Evolutionary conservation across 2,888 invertebrate genomes (phyloP), one percentile per base, ranked within the genome.

Genomic region (Lagria hirta): DNA sequence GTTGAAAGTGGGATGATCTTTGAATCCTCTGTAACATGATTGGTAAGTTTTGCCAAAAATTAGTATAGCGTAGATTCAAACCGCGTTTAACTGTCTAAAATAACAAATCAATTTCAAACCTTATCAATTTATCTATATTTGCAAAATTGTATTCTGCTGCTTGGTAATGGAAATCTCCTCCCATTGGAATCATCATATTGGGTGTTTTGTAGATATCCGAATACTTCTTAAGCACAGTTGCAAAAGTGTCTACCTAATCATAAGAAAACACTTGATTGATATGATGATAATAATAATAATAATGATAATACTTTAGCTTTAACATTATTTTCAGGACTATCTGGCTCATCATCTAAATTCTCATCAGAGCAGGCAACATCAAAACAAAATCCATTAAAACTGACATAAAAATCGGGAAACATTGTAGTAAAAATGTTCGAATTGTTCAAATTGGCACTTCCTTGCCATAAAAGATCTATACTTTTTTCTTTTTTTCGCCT

Each of bases 391-490:
- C 80, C 80, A 20, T 59, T 53, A 1, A 83, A 83, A 2, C 78
- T 73, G 22, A 68, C 70, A 58, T 80, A 80, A 6, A 70, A 67
- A 51, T 77, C 74, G 48, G 48, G 48, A 23, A 57, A 54, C 15
- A 54, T 52, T 8, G 49, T 47, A n/a, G 51, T 52, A 29, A 54
- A 57, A 22, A 57, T 42, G 1, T 32, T 30, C 4, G 35, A 73
- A 71, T 75, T 73, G 57, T 75, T 60, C 33, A 79, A 64, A 16
- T 72, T 73, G 22, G 78, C 73, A 47, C 77, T 82, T 0, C 78
- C 81, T 59, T 80, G 68, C 86, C 87, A 88, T 59, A 86, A 74
- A 64, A 83, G 78, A 65, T 88, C 87, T 76, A 84, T 76, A 12
- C 78, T 75, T 53, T 79, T 78, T 13, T 76, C 75, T 7, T 70